Evolutionary conservation across 1,140 invertebrate genomes (phyloP), one percentile per base, ranked within the genome.

Genomic region (Pogonomyrmex barbatus): DNA sequence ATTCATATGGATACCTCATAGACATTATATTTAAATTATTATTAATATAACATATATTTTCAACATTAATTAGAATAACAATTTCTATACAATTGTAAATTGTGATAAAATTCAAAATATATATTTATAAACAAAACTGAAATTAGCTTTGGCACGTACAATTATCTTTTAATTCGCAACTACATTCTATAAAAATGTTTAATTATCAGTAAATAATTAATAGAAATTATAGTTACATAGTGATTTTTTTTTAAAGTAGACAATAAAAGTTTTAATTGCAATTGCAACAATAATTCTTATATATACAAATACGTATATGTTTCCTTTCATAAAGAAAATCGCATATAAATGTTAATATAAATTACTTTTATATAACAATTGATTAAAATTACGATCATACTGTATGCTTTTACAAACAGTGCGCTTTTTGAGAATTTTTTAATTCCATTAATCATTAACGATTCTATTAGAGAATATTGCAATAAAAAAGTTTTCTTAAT

Each of bases 281-380:
- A 42, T 30, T 50, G 14, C 62, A 79, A 63, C 62, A 30, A 42
- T 79, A 45, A 24, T 30, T 42, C 14, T 67, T 54, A 42, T 79
- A 79, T 79, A 10, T 79, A 79, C 60, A 79, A 47, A 77, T 67
- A 67, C 47, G 33, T 24, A 24, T 14, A 45, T 76, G 45, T 58
- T 24, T 76, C 30, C 39, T 76, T 58, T 36, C 39, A n/a, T 39
- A 39, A 45, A 65, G 33, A 63, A 65, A 65, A 47, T 12, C 52
- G 45, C 60, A 78, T 78, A 50, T 65, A 63, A 63, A 78, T 78
- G 63, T 78, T 12, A 63, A 78, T 75, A 85, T 81, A 77, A 63
- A 77, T 85, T 67, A 39, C 47, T 60, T 68, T 83, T 83, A 47
- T 81, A 24, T 83, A 83, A 83, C 79, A 83, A 83, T 83, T 47